A percentile compares a stretch with the other conserved stretches of the same genome.
phyloP scores from a whole-genome alignment of 2,888 invertebrate genomes.

The Hipparchia sbordonii region DNA sequence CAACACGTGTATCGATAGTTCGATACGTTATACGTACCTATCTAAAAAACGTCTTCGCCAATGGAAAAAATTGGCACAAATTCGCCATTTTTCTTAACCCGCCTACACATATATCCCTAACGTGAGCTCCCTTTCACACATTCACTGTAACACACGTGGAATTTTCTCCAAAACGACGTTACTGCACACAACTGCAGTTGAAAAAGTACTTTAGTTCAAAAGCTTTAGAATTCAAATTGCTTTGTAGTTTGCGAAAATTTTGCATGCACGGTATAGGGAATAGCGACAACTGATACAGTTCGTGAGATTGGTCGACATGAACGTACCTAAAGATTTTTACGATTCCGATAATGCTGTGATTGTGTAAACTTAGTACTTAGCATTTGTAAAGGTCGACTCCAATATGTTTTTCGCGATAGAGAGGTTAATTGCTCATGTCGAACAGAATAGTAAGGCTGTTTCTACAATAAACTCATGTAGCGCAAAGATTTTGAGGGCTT shows the following conservation, averaged over 20 bases:
- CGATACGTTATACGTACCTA: neutral
- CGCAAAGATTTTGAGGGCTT: neutral
- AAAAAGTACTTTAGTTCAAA: constrained; percentile 20
- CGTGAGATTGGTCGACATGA: constrained; percentile 44
- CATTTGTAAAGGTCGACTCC: constrained; percentile 21
- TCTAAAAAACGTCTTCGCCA: constrained; percentile 53
- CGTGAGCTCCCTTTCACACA: constrained; percentile 47
- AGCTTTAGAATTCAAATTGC: constrained; percentile 16
- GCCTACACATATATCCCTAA: constrained; percentile 50
- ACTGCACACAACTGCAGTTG: constrained; percentile 4
- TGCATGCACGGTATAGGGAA: constrained; percentile 22
- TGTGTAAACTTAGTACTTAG: constrained; percentile 22
- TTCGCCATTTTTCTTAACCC: constrained; percentile 62
- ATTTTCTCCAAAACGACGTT: constrained; percentile 27
- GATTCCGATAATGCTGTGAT: constrained; percentile 30
- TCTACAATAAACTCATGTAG: neutral
- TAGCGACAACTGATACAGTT: constrained; percentile 38
- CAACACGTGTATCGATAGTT: neutral
- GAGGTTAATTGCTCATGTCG: constrained; percentile 22
- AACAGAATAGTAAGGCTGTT: neutral
- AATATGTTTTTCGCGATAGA: constrained; percentile 16
- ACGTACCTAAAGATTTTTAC: constrained; percentile 44
- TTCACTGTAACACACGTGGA: constrained; percentile 43
- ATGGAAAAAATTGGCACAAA: constrained; percentile 55
- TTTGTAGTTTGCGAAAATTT: neutral